Percentiles rank a stretch among this genome's conserved stretches.
Conservation (phyloP, 2,888 invertebrate species). For the Heteromurus nitidus region DNA sequence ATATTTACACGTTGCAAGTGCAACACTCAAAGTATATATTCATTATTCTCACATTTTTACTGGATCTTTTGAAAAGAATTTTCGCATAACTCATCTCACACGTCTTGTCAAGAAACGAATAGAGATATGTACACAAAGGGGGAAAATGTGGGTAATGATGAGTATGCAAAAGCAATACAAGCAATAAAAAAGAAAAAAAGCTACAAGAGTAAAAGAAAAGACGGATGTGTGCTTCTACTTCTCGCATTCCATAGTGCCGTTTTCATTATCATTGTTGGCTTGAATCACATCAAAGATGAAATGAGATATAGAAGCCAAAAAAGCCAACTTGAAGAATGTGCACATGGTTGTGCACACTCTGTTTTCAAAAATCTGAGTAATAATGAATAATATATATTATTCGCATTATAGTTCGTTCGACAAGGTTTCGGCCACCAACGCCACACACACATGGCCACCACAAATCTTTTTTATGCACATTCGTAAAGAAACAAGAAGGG, state of each 20-base stretch:
- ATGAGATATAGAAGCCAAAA: conserved; percentile 42
- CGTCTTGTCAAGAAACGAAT: neutral
- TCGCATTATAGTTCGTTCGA: conserved; percentile 17
- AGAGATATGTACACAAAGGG: neutral
- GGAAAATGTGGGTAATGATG: conserved; percentile 7
- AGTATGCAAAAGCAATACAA: conserved; percentile 26
- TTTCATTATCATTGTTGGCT: conserved; percentile 33
- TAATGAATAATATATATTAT: neutral
- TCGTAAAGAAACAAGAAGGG: conserved; percentile 5
- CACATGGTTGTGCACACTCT: too few species aligned
- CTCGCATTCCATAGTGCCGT: conserved; percentile 26
- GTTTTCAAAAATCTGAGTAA: conserved; percentile 11
- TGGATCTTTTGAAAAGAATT: conserved; percentile 1
- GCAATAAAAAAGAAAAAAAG: neutral
- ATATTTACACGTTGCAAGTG: neutral
- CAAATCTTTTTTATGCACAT: neutral
- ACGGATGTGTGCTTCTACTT: neutral
- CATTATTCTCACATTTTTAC: neutral
- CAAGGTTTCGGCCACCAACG: conserved; percentile 57
- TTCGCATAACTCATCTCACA: conserved; percentile 3
- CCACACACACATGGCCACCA: neutral
- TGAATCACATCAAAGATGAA: conserved; percentile 46
- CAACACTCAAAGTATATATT: neutral
- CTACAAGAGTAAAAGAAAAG: neutral
- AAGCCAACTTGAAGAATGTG: conserved; percentile 6